A percentile compares a stretch with the other conserved stretches of the same genome.
These are phyloP conservation scores for Clitarchus hookeri DNA, from an alignment of 2,888 invertebrate species.

Conservation along the genomic window DNA sequence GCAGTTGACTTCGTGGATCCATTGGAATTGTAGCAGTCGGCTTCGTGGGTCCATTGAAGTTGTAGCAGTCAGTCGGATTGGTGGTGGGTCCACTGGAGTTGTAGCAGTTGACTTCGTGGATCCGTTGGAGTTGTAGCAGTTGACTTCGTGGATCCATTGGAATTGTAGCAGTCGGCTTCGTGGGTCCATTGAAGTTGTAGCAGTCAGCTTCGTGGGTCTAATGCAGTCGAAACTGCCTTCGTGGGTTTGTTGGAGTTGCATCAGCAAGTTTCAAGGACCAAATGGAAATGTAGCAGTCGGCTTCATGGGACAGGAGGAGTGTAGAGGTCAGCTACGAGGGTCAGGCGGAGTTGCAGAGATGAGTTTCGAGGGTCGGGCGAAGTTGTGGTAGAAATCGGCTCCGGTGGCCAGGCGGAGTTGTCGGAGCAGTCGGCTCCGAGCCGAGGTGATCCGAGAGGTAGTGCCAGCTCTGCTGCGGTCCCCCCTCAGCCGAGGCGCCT, in stretches of 20 bases:
- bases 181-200: no score
- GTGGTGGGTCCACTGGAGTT: no score
- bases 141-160: background rate
- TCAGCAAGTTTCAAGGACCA: background rate
- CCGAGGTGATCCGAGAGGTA: background rate
- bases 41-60: no score
- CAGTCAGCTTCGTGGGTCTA: no score
- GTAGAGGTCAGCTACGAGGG: no score
- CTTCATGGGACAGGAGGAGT: no score
- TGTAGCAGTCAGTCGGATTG: no score
- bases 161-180: background rate
- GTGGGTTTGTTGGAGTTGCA: background rate
- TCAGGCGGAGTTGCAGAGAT: no score
- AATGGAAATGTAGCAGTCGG: background rate
- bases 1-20: background rate
- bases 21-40: no score
- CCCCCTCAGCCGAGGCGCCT: constrained; percentile 19
- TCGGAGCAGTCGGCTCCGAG: background rate
- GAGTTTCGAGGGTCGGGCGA: background rate
- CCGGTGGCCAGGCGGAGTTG: background rate
- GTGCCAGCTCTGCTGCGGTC: constrained; percentile 21
- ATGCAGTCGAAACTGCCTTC: no score
- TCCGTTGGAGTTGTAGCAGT: background rate
- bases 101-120: background rate
- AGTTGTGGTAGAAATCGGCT: background rate